Evolutionary conservation across 2,797 vertebrate species (phyloP).

Genomic region (Helostoma temminkii): DNA sequence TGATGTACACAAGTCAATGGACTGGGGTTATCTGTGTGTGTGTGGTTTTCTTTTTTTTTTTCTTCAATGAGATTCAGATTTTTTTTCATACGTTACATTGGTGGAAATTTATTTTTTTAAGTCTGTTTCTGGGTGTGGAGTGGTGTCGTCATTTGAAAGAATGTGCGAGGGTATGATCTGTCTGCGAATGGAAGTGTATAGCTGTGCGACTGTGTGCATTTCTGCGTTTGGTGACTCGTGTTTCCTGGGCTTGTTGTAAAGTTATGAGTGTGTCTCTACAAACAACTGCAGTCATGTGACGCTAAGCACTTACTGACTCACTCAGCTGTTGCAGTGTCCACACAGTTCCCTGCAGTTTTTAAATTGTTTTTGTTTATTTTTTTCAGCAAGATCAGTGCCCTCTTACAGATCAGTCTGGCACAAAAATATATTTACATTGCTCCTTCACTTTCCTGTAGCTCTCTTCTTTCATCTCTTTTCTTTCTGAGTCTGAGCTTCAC

Average conservation of each 20-base stretch:
- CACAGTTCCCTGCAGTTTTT: conserved; percentile 18
- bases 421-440: conserved; percentile 29
- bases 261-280: conserved; percentile 65
- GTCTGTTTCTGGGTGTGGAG: conserved; percentile 62
- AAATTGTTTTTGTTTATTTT: conserved; percentile 14
- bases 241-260: conserved; percentile 71
- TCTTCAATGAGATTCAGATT: conserved; percentile 13
- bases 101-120: conserved; percentile 23
- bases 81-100: conserved; percentile 38
- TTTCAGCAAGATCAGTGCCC: not conserved
- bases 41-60: conserved; percentile 3
- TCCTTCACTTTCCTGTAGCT: conserved; percentile 39
- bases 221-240: conserved; percentile 44
- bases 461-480: conserved; percentile 42
- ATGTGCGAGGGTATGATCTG: conserved; percentile 51
- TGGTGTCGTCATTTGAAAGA: conserved; percentile 60
- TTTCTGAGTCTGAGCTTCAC: conserved; percentile 32
- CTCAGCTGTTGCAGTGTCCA: conserved; percentile 12
- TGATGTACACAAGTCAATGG: conserved; percentile 2
- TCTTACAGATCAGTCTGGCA: conserved; percentile 7
- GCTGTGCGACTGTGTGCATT: conserved; percentile 11
- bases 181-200: conserved; percentile 44
- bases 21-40: not conserved
- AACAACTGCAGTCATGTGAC: conserved; percentile 76
- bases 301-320: conserved; percentile 59